Conservation (phyloP, 2,113 vertebrate genomes). For the Rhizomys pruinosus region DNA sequence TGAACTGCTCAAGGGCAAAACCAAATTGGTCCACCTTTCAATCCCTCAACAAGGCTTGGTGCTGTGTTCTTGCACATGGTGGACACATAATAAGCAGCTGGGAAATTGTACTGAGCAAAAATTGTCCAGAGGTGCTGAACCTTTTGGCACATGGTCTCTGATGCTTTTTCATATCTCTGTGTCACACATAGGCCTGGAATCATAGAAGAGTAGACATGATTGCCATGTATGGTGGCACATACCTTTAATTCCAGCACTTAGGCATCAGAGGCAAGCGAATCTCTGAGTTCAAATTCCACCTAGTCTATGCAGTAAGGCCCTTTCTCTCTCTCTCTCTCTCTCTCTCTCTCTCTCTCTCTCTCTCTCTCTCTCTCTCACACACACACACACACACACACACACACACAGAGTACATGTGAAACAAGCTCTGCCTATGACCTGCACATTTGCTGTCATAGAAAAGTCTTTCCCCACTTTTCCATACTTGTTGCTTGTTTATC, state of each 20-base stretch:
- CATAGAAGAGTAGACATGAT: constrained; percentile 17
- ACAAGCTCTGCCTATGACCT: not conserved
- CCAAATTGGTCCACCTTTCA: not conserved
- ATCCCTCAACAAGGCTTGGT: not conserved
- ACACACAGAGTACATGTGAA: too few relatives aligned
- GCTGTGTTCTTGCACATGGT: not conserved
- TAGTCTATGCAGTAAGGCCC: too few relatives aligned
- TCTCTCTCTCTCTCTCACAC: too few relatives aligned
- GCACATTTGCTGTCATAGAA: constrained; percentile 22
- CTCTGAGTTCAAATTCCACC: too few relatives aligned
- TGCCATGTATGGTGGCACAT: too few relatives aligned
- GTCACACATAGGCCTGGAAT: constrained; percentile 24
- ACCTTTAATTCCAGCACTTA: too few relatives aligned
- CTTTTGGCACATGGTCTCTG: not conserved
- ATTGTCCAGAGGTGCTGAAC: constrained; percentile 29
- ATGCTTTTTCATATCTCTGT: constrained; percentile 50
- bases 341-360: too few relatives aligned
- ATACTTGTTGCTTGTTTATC: constrained; percentile 43
- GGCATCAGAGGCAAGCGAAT: too few relatives aligned
- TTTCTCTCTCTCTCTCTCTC: too few relatives aligned
- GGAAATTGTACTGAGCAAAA: not conserved
- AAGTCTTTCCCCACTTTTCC: constrained; percentile 42
- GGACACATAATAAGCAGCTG: not conserved
- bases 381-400: too few relatives aligned
- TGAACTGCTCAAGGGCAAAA: not conserved